Base-by-base conservation (phyloP, 2,888 invertebrate species). In the Drosophila quasianomalipes region DNA sequence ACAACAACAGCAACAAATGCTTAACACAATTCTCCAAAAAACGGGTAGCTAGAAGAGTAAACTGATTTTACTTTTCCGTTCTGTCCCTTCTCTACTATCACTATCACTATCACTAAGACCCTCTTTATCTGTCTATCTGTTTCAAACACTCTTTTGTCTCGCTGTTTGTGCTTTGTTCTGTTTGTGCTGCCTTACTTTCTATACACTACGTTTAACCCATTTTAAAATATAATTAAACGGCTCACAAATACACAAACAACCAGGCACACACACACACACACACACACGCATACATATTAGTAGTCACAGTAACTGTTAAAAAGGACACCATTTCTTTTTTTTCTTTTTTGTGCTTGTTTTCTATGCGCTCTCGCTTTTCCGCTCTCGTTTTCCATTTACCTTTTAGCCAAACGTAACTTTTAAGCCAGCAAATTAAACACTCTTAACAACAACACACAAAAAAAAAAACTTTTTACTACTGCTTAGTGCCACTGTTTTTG, bases 381-480 rank as follows among this genome's bases (percentile, higher is more conserved):
- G 62, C 61, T 67, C 69, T 74, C 61, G 72, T 70, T 54, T 60
- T 70, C 77, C 68, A 67, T 76, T 74, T 81, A 82, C 72, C 76
- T 76, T 75, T 79, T 76, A 74, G 69, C 69, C 85, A 76, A 84
- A 82, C 74, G 79, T 82, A 86, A 86, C 89, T 86, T 89, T 86
- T 84, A 86, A 86, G 85, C 85, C 87, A 89, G 87, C 84, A 86
- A 86, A 89, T 86, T 86, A 89, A 86, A 86, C 86, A 91, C 90
- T 91, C 81, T 78, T 67, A 82, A 75, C 79, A 86, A 82, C 84
- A 83, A 85, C 86, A 88, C 79, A 69, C 1, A 53, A 2, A 31
- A 52, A 31, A 22, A n/a, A 54, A 54, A 83, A 82, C 76, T 85
- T 86, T 88, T 82, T 51, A 67, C 71, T 68, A 33, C 54, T 62